Evolutionary conservation across 2,113 vertebrate species (phyloP), one percentile per base, ranked within the genome.

Genomic region (Trogon melanurus): DNA sequence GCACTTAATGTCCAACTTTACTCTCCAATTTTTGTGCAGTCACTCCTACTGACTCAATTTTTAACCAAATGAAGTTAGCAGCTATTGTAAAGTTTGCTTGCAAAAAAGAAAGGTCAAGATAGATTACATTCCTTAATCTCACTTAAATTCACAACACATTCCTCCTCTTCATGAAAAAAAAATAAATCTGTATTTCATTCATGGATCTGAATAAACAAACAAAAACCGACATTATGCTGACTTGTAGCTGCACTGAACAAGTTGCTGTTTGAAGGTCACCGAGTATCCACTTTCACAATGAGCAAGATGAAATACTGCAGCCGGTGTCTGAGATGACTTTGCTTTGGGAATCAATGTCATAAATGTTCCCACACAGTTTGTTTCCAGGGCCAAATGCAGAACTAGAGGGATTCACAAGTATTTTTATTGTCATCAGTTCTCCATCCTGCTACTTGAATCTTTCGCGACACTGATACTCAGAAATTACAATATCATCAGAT

Each of bases 31-130:
- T 61, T 69, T 62, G 20, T 73, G 27, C 9, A 54, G 36, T 66
- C 76, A n/a, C 3, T 82, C 17, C 5, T 16, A 74, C 2, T 48
- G 38, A 80, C 19, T 66, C 0, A 0, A 58, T 58, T 88, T 92
- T 82, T 72, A 79, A 66, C 47, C 11, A 79, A 79, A 48, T 16
- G 0, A 67, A 27, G 11, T 48, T 69, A 87, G 72, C 15, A 79
- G 32, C 3, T 56, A 27, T 27, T 17, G 2, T 26, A 61, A 88
- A 79, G 20, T 38, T 80, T 88, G 9, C 56, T 57, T 54, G n/a
- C 18, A 70, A 69, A 88, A 60, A 38, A 11, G 11, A 27, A 9
- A 85, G 15, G 14, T 58, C 5, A 75, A 70, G 36, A 65, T 6
- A 79, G 19, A 66, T 78, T 86, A 6, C 1, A 50, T 54, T 72